Percentiles rank a stretch among this genome's conserved stretches.
Evolutionary conservation across 1,140 invertebrate species (phyloP).

Genomic region (Mactra quadrangularis): DNA sequence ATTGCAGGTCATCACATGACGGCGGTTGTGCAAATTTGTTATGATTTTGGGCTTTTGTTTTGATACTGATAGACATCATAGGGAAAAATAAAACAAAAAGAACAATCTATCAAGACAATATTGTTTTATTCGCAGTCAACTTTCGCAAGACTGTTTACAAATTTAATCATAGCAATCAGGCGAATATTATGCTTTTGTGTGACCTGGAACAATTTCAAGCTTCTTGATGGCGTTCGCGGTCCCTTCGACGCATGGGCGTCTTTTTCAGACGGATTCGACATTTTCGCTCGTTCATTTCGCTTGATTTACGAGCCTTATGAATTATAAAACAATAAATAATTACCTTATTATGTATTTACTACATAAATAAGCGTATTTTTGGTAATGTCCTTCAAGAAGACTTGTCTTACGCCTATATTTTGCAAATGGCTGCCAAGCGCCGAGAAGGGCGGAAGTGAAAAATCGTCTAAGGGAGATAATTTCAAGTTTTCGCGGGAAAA

Average conservation of each 20-base stretch:
- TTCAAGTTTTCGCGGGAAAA: slow-evolving; percentile 35
- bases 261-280: slow-evolving; percentile 12
- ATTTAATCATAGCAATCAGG: background rate
- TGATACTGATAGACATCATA: too few species aligned
- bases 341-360: background rate
- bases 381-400: background rate
- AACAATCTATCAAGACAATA: too few species aligned
- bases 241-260: slow-evolving; percentile 60
- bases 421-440: slow-evolving; percentile 59
- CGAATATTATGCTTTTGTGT: slow-evolving; percentile 40
- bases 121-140: background rate
- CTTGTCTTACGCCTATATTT: background rate
- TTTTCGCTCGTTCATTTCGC: too few species aligned
- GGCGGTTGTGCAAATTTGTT: too few species aligned
- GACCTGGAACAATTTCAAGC: slow-evolving; percentile 59
- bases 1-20: too few species aligned
- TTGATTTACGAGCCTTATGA: background rate
- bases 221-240: slow-evolving; percentile 52
- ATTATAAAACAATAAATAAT: background rate
- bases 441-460: slow-evolving; percentile 43
- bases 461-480: slow-evolving; percentile 10
- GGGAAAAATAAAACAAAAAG: too few species aligned
- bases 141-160: background rate
- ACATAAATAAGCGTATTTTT: background rate
- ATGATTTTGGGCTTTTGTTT: too few species aligned